Evolutionary conservation across 2,113 vertebrate species (phyloP).

Genomic region (Neolamprologus variostigma): DNA sequence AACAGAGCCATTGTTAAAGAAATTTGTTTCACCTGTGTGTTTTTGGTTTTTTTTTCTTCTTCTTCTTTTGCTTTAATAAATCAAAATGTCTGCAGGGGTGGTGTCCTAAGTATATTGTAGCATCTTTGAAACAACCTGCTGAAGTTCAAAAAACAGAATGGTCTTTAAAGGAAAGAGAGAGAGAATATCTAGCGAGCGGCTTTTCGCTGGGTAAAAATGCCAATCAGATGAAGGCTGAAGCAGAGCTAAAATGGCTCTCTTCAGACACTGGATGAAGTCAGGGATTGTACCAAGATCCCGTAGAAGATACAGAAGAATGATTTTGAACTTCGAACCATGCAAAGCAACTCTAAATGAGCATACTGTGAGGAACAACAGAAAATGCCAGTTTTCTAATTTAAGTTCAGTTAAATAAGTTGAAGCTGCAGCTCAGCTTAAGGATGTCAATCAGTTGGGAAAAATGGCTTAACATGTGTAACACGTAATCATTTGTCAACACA

Average conservation of each 20-base stretch:
- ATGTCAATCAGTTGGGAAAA: background rate
- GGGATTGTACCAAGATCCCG: background rate
- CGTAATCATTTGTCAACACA: conserved; percentile 33
- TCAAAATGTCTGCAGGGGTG: background rate
- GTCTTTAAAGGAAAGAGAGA: background rate
- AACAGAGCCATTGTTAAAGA: background rate
- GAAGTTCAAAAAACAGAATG: background rate
- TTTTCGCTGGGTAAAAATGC: background rate
- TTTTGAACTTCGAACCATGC: background rate
- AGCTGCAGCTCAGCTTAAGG: background rate
- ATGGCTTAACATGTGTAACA: background rate
- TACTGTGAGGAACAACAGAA: background rate
- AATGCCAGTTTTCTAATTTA: background rate
- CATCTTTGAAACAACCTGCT: background rate
- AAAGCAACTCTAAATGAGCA: background rate
- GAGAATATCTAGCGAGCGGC: background rate
- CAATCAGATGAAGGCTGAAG: background rate
- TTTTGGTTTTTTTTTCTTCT: background rate
- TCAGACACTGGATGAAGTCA: background rate
- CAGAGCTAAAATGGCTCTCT: background rate
- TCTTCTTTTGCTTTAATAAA: background rate
- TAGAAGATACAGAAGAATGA: background rate
- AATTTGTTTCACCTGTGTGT: background rate
- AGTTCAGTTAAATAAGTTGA: background rate
- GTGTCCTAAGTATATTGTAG: background rate